Percentiles rank a stretch among this genome's conserved stretches.
These are phyloP conservation scores for Hyperoodon ampullatus DNA, from an alignment of 2,113 vertebrate genomes.

Conservation along the genomic window DNA sequence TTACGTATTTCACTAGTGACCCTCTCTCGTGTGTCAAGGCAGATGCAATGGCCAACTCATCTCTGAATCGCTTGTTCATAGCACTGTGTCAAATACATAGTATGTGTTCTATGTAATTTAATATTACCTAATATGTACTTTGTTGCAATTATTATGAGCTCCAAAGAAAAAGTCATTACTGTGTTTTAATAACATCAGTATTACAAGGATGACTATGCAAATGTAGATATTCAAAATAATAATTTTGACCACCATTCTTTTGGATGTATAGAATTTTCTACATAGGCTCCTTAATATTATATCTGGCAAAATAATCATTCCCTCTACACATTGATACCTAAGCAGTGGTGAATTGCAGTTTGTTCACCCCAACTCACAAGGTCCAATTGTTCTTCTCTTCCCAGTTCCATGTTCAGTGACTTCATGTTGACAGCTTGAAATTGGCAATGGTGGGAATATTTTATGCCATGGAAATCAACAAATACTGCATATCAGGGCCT, in stretches of 20 bases:
- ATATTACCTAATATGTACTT: not conserved
- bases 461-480: not conserved
- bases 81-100: not conserved
- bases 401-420: not conserved
- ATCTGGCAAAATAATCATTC: not conserved
- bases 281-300: not conserved
- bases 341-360: not conserved
- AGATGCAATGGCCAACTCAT: accelerated
- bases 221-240: not conserved
- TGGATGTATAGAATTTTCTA: not conserved
- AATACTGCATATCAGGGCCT: not conserved
- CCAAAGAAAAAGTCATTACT: not conserved
- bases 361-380: not conserved
- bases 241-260: not conserved
- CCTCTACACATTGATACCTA: not conserved
- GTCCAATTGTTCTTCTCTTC: not conserved
- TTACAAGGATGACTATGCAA: not conserved
- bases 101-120: not conserved
- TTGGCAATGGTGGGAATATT: not conserved
- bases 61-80: not conserved
- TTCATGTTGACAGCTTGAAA: not conserved
- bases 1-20: not conserved
- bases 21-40: not conserved
- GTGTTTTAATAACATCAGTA: not conserved
- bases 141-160: not conserved